Evolutionary conservation across 2,797 vertebrate genomes (phyloP), one percentile per base, ranked within the genome.

Genomic region (Gouania willdenowi): DNA sequence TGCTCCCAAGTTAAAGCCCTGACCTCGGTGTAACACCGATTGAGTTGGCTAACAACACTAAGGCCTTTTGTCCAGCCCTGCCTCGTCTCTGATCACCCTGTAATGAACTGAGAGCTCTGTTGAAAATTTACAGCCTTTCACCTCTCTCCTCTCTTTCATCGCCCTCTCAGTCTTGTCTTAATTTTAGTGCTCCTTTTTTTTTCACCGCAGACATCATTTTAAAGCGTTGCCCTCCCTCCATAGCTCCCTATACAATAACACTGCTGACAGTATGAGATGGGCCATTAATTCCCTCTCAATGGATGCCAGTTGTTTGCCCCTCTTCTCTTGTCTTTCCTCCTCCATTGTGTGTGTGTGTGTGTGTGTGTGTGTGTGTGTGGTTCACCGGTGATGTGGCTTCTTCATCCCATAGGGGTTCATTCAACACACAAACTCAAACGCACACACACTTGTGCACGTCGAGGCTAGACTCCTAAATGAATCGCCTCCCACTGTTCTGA

Each of bases 11-110:
- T 80, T 82, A 75, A 82, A 85, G 81, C 61, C 67, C 72, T 84
- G 81, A 85, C 83, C 83, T 67, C 45, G 40, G 70, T 51, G 71
- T 81, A 81, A 77, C 81, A 84, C 81, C 41, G 71, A 75, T 31
- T 42, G 55, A 64, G 82, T 70, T 43, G 63, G 44, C 66, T 38
- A 41, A 60, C 77, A 78, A 81, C 81, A 83, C 81, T 83, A 68
- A 39, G 66, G 66, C 41, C 72, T 73, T 79, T 85, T 85, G 80
- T 85, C 46, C 39, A 35, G 45, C 52, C 66, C 60, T 37, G 59
- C 73, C 67, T 70, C 41, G 43, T 67, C 73, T 81, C 81, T 81
- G 81, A 85, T 84, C 81, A 70, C 65, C 75, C 79, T 51, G 70
- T 81, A 79, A 85, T 82, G 79, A 84, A 82, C 72, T 79, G 67